Percentiles rank a stretch among this genome's conserved stretches.
Evolutionary conservation across 2,113 vertebrate genomes (phyloP).

Genomic region (Sebastes schlegelii): DNA sequence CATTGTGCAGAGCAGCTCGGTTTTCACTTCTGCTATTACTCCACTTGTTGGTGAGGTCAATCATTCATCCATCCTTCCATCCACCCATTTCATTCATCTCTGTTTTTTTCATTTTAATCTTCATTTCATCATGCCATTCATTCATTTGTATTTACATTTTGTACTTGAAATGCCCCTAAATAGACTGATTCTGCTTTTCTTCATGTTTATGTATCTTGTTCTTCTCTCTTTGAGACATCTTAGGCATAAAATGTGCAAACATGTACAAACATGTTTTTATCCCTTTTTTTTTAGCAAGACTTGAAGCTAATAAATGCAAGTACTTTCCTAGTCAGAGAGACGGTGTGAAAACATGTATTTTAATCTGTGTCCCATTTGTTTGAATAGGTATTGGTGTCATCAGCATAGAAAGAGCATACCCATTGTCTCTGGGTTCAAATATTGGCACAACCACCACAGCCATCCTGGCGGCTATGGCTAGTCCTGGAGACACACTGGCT

Average conservation of each 20-base stretch:
- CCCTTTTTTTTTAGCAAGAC: too few species aligned
- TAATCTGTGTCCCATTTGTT: too few species aligned
- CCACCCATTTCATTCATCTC: conserved; percentile 1
- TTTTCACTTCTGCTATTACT: conserved; percentile 96
- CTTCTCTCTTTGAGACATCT: background rate
- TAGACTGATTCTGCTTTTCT: background rate
- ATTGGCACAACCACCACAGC: conserved; percentile 96
- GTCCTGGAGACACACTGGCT: conserved; percentile 88
- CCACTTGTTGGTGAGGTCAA: conserved; percentile 92
- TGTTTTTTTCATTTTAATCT: background rate
- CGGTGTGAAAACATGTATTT: too few species aligned
- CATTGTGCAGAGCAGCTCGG: conserved; percentile 96
- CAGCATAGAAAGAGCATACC: conserved; percentile 92
- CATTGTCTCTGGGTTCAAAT: conserved; percentile 92
- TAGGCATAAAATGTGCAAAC: background rate
- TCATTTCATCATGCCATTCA: too few species aligned
- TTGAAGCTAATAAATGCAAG: too few species aligned
- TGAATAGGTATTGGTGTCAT: conserved; percentile 91
- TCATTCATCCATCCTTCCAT: conserved; percentile 10
- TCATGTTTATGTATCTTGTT: background rate
- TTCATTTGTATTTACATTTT: background rate
- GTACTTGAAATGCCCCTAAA: background rate
- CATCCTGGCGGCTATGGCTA: conserved; percentile 93
- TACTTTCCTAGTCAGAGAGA: too few species aligned
- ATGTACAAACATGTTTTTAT: too few species aligned